Conservation (phyloP, 2,888 invertebrate species). For the Salpingus planirostris region DNA sequence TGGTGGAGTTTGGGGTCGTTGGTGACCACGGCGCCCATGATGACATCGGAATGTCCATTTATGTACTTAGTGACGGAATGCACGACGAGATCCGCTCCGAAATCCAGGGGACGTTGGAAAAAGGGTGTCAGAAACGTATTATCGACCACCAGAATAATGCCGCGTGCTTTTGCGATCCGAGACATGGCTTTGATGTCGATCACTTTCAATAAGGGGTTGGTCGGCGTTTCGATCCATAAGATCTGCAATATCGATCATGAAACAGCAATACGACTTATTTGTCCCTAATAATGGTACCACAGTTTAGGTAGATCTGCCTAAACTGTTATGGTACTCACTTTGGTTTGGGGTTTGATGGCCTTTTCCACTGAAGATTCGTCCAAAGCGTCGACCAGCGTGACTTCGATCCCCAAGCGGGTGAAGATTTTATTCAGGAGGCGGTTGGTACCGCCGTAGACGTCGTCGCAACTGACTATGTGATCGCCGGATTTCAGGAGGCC, state of each 20-base stretch:
- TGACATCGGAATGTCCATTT: constrained; percentile 95
- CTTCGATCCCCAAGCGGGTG: constrained; percentile 60
- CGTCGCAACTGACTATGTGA: constrained; percentile 83
- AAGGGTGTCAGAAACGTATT: constrained; percentile 91
- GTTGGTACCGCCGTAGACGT: constrained; percentile 92
- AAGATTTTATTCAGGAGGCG: constrained; percentile 52
- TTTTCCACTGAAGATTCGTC: constrained; percentile 54
- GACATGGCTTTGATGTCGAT: constrained; percentile 70
- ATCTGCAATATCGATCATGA: too few relatives aligned
- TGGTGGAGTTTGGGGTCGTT: constrained; percentile 63
- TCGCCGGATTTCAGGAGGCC: constrained; percentile 76
- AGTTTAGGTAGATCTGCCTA: too few relatives aligned
- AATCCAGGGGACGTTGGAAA: constrained; percentile 79
- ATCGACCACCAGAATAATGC: constrained; percentile 73
- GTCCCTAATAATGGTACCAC: too few relatives aligned
- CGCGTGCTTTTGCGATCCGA: constrained; percentile 50
- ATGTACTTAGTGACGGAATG: constrained; percentile 97
- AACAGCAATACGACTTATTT: too few relatives aligned
- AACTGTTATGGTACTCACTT: constrained; percentile 55
- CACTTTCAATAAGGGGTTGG: constrained; percentile 91
- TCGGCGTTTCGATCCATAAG: constrained; percentile 92
- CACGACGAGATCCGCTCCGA: constrained; percentile 85
- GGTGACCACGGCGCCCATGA: constrained; percentile 86
- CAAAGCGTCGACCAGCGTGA: constrained; percentile 71
- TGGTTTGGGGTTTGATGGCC: constrained; percentile 74